A percentile compares a stretch with the other conserved stretches of the same genome.
Conservation (phyloP, 2,797 vertebrate species). For the Cuniculus paca region DNA sequence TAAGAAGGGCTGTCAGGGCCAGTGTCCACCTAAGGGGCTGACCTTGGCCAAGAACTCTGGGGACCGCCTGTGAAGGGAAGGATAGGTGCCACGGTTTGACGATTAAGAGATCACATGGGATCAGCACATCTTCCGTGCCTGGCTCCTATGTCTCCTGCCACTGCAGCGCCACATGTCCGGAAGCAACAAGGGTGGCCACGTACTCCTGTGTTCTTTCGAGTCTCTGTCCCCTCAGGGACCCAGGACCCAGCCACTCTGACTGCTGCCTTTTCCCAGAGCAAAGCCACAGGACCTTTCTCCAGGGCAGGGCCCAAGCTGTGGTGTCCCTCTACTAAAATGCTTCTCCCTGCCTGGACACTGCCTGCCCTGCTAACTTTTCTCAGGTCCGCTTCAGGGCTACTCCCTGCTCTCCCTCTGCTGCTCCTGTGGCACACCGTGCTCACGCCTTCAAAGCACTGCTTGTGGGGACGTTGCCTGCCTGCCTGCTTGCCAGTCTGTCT, state of each 20-base stretch:
- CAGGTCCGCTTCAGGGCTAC: neutral
- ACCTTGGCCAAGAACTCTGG: neutral
- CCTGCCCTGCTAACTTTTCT: neutral
- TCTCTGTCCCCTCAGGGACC: neutral
- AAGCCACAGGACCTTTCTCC: neutral
- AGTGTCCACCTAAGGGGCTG: neutral
- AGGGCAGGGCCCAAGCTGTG: neutral
- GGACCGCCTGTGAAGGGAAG: neutral
- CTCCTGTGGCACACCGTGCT: neutral
- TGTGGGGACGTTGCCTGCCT: neutral
- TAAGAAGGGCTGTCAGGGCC: neutral
- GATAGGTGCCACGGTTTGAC: neutral
- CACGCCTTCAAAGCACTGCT: neutral
- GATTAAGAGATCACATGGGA: accelerated
- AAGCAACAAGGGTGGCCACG: neutral
- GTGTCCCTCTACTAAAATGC: neutral
- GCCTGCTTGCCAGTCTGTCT: accelerated
- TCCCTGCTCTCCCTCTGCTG: neutral
- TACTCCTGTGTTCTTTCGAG: neutral
- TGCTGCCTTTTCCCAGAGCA: neutral
- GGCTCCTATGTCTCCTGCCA: neutral
- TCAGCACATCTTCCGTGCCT: neutral
- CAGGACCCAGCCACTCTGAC: neutral
- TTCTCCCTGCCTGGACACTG: neutral
- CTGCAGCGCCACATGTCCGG: neutral